Evolutionary conservation across 2,888 invertebrate species (phyloP), one percentile per base, ranked within the genome.

Genomic region (Heterodera filipjevi): DNA sequence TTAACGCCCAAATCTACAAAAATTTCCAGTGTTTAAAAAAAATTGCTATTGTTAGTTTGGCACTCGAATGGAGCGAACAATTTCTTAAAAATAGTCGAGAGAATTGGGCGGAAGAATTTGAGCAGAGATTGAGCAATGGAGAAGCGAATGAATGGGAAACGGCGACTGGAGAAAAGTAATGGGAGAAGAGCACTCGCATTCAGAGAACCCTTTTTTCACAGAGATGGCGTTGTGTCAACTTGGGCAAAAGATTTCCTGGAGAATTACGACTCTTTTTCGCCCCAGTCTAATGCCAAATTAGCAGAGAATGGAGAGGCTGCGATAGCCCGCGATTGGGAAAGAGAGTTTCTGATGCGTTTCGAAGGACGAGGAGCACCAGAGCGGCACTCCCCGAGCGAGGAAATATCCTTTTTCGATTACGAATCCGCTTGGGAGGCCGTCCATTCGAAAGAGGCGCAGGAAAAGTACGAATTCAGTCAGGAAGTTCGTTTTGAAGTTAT

Each of bases 381-480:
- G 1, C 59, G 59, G 33, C 68, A 68, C 30, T 19, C 32, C 3
- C 33, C 32, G 16, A 33, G 22, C 33, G 27, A 19, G 14, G 75
- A 75, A 66, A 32, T 32, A 19, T 10, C 32, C 19, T 81, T 83
- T 44, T 70, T 49, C 3, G 71, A 73, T 22, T 75, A 77, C 59
- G 77, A 77, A 39, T n/a, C 49, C 14, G 77, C 66, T 30, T 84
- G 79, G 81, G 75, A 77, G 14, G 74, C 78, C 66, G 66, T 77
- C 32, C 71, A 79, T n/a, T 70, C 74, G 27, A 70, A 66, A 27
- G 70, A 77, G 14, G 70, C 44, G n/a, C 68, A 64, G 53, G 77
- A 79, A 27, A 27, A 59, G 19, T 79, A 79, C 71, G 33, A 46
- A 53, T 79, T 79, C 59, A 64, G 33, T 66, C 44, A 30, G 71